These are phyloP conservation scores for Callipepla californica DNA, from an alignment of 2,113 vertebrate species.

Conservation along the genomic window DNA sequence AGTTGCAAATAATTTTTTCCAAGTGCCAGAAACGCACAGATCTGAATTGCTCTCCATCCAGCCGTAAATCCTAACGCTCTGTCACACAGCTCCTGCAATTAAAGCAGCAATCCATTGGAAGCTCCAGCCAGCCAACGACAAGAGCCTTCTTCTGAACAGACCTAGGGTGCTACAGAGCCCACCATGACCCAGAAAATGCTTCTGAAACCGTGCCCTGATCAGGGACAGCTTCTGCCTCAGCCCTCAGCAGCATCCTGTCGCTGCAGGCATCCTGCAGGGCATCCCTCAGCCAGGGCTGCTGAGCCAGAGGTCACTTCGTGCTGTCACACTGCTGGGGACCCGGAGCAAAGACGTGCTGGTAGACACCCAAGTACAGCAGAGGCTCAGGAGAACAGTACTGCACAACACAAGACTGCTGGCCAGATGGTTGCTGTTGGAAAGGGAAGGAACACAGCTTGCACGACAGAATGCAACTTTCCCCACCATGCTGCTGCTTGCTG, in stretches of 20 bases:
- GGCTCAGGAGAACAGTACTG: neutral
- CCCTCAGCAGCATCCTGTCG: neutral
- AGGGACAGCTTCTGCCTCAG: neutral
- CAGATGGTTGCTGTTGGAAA: neutral
- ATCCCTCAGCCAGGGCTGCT: neutral
- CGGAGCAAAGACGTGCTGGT: neutral
- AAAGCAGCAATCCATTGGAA: neutral
- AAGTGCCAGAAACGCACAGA: neutral
- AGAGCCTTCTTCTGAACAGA: neutral
- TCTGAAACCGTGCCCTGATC: neutral
- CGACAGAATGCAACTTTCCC: neutral
- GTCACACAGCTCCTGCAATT: neutral
- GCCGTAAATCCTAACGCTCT: neutral
- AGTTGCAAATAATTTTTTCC: neutral
- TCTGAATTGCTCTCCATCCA: neutral
- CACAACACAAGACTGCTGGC: neutral
- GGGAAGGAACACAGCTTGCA: neutral
- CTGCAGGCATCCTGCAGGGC: accelerated
- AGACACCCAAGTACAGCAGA: neutral
- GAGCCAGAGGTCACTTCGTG: accelerated
- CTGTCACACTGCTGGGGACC: neutral
- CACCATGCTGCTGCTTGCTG: accelerated
- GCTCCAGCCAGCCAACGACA: neutral
- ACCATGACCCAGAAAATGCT: neutral
- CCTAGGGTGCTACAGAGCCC: neutral